Evolutionary conservation across 2,888 invertebrate species (phyloP).

Genomic region (Archips xylosteana): DNA sequence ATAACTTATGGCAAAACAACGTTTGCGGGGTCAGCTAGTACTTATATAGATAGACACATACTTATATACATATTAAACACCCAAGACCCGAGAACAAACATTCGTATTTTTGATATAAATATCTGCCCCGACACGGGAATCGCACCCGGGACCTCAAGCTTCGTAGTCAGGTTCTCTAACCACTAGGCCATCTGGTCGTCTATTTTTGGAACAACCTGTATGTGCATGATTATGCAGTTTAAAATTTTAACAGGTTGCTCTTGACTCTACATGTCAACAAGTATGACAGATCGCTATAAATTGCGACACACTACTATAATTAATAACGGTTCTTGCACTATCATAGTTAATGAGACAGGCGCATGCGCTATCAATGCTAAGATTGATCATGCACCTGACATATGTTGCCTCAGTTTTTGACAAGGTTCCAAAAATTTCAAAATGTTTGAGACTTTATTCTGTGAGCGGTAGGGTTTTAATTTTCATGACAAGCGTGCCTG

Average conservation of each 20-base stretch:
- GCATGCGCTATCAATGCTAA: constrained; percentile 27
- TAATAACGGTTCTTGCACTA: constrained; percentile 6
- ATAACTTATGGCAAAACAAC: no score
- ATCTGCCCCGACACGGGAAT: no score
- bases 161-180: no score
- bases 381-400: constrained; percentile 44
- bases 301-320: constrained; percentile 6
- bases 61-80: no score
- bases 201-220: not conserved
- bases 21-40: no score
- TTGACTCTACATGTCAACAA: constrained; percentile 6
- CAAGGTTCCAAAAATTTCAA: not conserved
- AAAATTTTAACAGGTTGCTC: not conserved
- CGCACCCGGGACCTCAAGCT: no score
- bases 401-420: constrained; percentile 25
- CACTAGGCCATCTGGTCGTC: no score
- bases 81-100: no score
- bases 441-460: not conserved
- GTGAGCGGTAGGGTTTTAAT: not conserved
- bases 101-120: no score
- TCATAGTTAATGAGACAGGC: constrained; percentile 42
- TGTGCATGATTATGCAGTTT: no score
- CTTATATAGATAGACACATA: no score
- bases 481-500: not conserved
- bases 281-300: not conserved